Evolutionary conservation across 2,888 invertebrate species (phyloP), one percentile per base, ranked within the genome.

Genomic region (Uropetala carovei): DNA sequence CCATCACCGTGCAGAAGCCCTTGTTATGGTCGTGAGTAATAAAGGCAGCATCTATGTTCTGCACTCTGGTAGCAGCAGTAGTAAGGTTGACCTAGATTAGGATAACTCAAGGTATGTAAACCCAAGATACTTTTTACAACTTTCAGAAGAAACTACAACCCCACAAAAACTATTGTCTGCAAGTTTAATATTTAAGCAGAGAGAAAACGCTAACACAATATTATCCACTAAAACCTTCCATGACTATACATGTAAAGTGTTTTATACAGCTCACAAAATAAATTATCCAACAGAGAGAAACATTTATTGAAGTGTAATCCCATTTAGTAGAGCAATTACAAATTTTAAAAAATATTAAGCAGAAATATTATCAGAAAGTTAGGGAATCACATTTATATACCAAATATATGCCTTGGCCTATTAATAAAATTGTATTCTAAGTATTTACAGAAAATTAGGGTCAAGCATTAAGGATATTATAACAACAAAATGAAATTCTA

Each of bases 1-100:
- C 75, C 75, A 11, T 75, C 75, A 75, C 75, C 75, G 75, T 75
- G 75, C 75, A 75, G 75, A 75, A 75, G 75, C 75, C 75, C 13
- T 75, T 75, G 75, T 75, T 75, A 75, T 75, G 75, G 22, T 27
- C 27, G 27, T 75, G 75, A 75, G 75, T 75, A 75, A 75, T 75
- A 27, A 75, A 75, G 75, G 75, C 22, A 75, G 75, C 75, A 75
- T 27, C 27, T 43, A 43, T 43, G 43, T 43, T 43, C 43, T 43
- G 43, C 43, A 43, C 43, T 27, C 22, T 22, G 75, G 27, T 10
- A 75, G 75, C 75, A 75, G 75, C 75, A 27, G 75, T 75, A 27
- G 75, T 75, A 27, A 75, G 75, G 75, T 27, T 75, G 75, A 75
- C 75, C 75, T 75, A 27, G 22, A 27, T 75, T 75, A 22, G 27